Conservation (phyloP, 2,888 invertebrate species). For the Eupithecia vulgata region DNA sequence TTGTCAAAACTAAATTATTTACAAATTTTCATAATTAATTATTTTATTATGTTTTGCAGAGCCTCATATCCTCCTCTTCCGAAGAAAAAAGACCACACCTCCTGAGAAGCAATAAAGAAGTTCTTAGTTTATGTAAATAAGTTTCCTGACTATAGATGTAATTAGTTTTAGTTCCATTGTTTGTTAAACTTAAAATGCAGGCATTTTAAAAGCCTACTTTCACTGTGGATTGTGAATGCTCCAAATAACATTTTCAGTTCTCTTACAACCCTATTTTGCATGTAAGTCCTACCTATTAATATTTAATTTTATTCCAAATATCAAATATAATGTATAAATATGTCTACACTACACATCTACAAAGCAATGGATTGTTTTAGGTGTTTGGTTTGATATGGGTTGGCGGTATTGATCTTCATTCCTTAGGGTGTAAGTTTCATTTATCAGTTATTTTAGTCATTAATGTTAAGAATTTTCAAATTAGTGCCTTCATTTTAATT, state of each 20-base stretch:
- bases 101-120: conserved; percentile 71
- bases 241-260: neutral
- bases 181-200: conserved; percentile 28
- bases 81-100: conserved; percentile 86
- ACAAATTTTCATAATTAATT: too few species aligned
- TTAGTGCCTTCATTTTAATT: conserved; percentile 36
- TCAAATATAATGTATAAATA: neutral
- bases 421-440: conserved; percentile 48
- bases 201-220: conserved; percentile 25
- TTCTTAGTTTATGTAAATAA: conserved; percentile 56
- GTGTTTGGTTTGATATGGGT: conserved; percentile 33
- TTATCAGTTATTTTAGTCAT: conserved; percentile 46
- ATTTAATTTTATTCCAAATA: neutral
- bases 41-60: conserved; percentile 83
- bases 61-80: conserved; percentile 95
- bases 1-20: neutral
- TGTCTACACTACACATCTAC: neutral
- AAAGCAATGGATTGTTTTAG: neutral
- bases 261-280: neutral
- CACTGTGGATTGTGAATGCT: neutral
- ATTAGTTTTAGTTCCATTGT: conserved; percentile 51
- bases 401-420: conserved; percentile 61
- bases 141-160: conserved; percentile 56
- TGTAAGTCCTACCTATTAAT: neutral
- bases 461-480: conserved; percentile 45